Evolutionary conservation across 1,140 invertebrate genomes (phyloP).

Genomic region (Philotrypesis tridentata): DNA sequence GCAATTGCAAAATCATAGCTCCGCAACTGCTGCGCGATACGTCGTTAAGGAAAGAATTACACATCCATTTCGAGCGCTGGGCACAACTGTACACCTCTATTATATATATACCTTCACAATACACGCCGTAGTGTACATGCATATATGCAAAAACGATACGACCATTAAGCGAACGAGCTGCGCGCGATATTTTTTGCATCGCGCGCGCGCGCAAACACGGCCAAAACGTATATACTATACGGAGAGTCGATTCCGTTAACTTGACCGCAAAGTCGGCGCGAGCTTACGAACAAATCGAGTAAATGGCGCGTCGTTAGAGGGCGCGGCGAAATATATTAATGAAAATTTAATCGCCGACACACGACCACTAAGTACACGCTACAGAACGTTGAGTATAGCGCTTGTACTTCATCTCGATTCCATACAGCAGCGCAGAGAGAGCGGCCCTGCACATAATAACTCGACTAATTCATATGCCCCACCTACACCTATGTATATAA

Average conservation of each 20-base stretch:
- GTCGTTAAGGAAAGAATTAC: neutral
- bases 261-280: neutral
- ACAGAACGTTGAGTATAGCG: too few species aligned
- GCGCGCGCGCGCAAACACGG: neutral
- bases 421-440: too few species aligned
- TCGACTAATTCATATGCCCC: conserved; percentile 14
- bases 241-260: neutral
- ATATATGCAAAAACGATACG: neutral
- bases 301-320: too few species aligned
- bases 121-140: too few species aligned
- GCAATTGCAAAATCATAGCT: neutral
- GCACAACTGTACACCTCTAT: neutral
- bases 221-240: neutral
- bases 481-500: neutral
- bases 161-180: neutral
- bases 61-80: neutral
- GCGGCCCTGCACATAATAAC: conserved; percentile 15
- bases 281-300: too few species aligned
- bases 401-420: too few species aligned
- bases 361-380: too few species aligned
- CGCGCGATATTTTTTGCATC: neutral
- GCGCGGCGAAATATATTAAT: too few species aligned
- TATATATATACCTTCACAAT: too few species aligned
- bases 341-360: too few species aligned
- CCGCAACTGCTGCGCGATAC: neutral